A percentile compares a stretch with the other conserved stretches of the same genome.
phyloP scores from a whole-genome alignment of 2,113 vertebrate genomes.

The Nanorana parkeri region DNA sequence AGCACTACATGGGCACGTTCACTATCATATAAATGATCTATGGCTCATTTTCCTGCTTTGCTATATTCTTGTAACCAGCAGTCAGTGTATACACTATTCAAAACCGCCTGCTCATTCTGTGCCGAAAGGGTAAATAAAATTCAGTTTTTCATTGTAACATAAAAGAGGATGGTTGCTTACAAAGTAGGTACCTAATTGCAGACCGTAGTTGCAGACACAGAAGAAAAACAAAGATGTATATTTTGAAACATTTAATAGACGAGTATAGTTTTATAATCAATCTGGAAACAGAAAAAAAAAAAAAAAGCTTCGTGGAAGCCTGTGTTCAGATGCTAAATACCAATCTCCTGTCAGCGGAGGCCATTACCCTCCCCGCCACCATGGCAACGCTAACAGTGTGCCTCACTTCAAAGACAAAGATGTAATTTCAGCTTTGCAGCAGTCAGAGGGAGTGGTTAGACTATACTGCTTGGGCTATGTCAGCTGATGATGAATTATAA shows the following conservation, averaged over 20 bases:
- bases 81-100: too few species aligned
- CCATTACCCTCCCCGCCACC: slow-evolving; percentile 84
- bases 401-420: slow-evolving; percentile 92
- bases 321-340: slow-evolving; percentile 71
- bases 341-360: slow-evolving; percentile 75
- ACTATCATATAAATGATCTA: too few species aligned
- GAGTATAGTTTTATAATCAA: slow-evolving; percentile 69
- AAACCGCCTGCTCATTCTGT: too few species aligned
- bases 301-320: slow-evolving; percentile 66
- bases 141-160: too few species aligned
- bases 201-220: neutral
- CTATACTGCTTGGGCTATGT: slow-evolving; percentile 70
- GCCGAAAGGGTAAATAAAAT: neutral
- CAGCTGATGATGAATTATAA: slow-evolving; percentile 83
- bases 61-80: too few species aligned
- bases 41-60: too few species aligned
- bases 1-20: too few species aligned
- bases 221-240: slow-evolving; percentile 18
- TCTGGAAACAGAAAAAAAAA: slow-evolving; percentile 67
- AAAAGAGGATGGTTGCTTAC: neutral
- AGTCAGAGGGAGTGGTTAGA: slow-evolving; percentile 94
- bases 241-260: slow-evolving; percentile 74
- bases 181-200: neutral
- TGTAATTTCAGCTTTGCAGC: slow-evolving; percentile 95
- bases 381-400: slow-evolving; percentile 87